Percentiles rank a stretch among this genome's conserved stretches.
Evolutionary conservation across 2,113 vertebrate species (phyloP).

Genomic region (Entomyzon cyanotis): DNA sequence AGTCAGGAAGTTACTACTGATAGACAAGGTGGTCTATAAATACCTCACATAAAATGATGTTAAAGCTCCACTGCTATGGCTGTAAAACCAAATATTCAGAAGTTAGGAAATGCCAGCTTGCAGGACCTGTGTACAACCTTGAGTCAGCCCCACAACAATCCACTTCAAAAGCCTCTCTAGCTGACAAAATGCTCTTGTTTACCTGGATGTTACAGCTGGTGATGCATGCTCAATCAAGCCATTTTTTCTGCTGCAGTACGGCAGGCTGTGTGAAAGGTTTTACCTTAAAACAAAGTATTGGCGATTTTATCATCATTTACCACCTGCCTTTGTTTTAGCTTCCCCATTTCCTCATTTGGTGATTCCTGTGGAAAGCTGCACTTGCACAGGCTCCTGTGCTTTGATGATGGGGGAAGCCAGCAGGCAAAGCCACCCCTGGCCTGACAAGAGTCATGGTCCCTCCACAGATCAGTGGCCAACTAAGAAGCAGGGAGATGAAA

Average conservation of each 20-base stretch:
- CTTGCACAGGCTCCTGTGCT: background rate
- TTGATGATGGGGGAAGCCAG: background rate
- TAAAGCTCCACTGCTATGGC: background rate
- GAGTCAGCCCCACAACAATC: background rate
- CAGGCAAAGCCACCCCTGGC: background rate
- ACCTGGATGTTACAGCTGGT: background rate
- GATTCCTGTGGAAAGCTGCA: background rate
- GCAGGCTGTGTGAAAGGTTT: background rate
- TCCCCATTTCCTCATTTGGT: background rate
- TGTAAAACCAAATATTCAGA: background rate
- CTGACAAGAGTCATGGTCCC: background rate
- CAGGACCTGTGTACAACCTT: background rate
- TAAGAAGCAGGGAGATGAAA: background rate
- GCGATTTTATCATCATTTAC: background rate
- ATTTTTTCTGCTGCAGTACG: background rate
- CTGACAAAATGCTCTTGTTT: background rate
- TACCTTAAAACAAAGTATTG: background rate
- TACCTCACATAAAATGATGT: background rate
- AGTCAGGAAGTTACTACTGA: background rate
- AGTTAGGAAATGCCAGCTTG: background rate
- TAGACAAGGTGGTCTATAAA: background rate
- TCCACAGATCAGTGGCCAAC: accelerated
- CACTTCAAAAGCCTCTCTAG: background rate
- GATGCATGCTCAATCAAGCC: background rate
- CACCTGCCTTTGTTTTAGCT: background rate